phyloP scores from a whole-genome alignment of 2,113 vertebrate species.

The Boleophthalmus pectinirostris region DNA sequence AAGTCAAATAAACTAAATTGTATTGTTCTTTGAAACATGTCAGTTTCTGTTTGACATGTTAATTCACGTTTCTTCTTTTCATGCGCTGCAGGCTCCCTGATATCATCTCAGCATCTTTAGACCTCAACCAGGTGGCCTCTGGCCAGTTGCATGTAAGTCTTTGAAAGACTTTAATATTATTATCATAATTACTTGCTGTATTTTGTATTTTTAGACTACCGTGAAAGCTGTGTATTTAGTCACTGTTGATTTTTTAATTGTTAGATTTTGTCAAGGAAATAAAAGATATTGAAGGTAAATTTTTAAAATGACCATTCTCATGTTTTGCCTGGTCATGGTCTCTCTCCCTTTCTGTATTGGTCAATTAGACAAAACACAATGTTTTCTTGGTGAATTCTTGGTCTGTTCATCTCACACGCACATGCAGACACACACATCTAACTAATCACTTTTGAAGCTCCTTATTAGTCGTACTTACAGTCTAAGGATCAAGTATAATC shows the following conservation, averaged over 20 bases:
- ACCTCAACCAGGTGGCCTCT: neutral
- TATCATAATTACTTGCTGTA: too few species aligned
- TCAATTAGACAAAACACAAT: too few species aligned
- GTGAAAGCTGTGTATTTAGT: too few species aligned
- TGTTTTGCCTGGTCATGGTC: too few species aligned
- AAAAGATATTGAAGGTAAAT: too few species aligned
- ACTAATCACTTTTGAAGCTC: constrained; percentile 3
- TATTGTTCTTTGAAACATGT: neutral
- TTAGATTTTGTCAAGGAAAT: too few species aligned
- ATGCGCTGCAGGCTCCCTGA: too few species aligned
- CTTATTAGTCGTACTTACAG: constrained; percentile 26
- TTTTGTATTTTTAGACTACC: too few species aligned
- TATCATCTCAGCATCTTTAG: too few species aligned
- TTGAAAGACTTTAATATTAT: neutral
- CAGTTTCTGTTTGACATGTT: neutral
- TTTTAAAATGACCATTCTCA: too few species aligned
- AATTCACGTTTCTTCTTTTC: neutral
- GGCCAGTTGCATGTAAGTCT: neutral
- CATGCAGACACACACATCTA: constrained; percentile 9
- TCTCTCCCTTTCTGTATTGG: too few species aligned
- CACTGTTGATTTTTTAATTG: too few species aligned
- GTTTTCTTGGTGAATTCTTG: neutral
- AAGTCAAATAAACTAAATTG: neutral
- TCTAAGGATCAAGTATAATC: constrained; percentile 36
- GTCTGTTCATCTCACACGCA: neutral